These are phyloP conservation scores for Plotosus lineatus DNA, from an alignment of 2,113 vertebrate species.

Conservation along the genomic window DNA sequence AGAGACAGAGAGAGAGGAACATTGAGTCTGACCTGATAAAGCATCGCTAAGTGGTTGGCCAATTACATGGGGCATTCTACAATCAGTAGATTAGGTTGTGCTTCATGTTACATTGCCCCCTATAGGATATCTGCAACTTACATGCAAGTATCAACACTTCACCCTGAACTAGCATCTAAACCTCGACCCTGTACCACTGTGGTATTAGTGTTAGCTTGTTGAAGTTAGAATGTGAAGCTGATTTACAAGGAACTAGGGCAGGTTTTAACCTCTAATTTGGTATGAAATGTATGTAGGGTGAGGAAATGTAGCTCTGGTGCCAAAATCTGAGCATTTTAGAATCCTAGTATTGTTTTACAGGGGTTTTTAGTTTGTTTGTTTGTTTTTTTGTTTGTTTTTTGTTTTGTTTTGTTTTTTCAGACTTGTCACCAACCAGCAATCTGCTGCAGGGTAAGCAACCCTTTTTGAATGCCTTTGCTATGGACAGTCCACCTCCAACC, in stretches of 20 bases:
- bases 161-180: no score
- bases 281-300: neutral
- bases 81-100: no score
- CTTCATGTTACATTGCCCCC: no score
- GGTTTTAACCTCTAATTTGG: neutral
- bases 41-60: no score
- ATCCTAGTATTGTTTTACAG: no score
- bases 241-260: neutral
- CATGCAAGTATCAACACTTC: no score
- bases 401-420: neutral
- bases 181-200: no score
- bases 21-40: no score
- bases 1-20: no score
- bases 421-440: constrained; percentile 34
- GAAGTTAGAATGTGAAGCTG: neutral
- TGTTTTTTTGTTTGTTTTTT: neutral
- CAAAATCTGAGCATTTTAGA: constrained; percentile 15
- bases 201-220: neutral
- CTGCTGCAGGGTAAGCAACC: constrained; percentile 23
- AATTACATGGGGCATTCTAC: no score
- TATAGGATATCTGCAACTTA: no score
- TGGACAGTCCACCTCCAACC: constrained; percentile 44
- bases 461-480: constrained; percentile 29
- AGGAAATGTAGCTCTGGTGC: neutral
- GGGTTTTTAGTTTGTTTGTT: no score